phyloP scores from a whole-genome alignment of 2,888 invertebrate species.

The Anthrax anthrax region DNA sequence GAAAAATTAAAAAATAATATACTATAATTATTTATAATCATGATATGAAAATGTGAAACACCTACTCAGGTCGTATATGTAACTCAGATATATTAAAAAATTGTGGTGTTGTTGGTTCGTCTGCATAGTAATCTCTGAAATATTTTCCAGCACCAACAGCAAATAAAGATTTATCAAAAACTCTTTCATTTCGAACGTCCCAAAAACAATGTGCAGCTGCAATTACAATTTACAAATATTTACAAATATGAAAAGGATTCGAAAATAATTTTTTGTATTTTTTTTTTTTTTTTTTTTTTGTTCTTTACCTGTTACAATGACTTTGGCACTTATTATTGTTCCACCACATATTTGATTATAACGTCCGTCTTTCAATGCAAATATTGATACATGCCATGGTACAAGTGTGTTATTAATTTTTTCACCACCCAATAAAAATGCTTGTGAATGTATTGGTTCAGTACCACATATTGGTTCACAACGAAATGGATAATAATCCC shows the following conservation, averaged over 20 bases:
- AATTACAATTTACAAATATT: background rate
- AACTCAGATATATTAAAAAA: constrained; percentile 12
- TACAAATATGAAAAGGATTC: too few species aligned
- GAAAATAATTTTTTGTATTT: too few species aligned
- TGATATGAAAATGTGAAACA: background rate
- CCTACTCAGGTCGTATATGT: constrained; percentile 10
- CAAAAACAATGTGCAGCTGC: constrained; percentile 17
- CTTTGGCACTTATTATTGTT: constrained; percentile 18
- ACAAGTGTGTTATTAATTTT: constrained; percentile 10
- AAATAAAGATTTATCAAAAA: constrained; percentile 3
- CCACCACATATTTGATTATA: constrained; percentile 18
- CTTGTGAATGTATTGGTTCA: constrained; percentile 2
- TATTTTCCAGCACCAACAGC: constrained; percentile 15
- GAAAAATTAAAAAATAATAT: too few species aligned
- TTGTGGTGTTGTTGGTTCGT: constrained; percentile 10
- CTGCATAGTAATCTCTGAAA: constrained; percentile 6
- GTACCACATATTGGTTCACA: constrained; percentile 22
- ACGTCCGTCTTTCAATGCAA: constrained; percentile 1
- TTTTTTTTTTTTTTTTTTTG: too few species aligned
- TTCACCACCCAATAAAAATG: constrained; percentile 10
- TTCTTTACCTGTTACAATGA: constrained; percentile 18
- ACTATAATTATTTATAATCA: background rate
- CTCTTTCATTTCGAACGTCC: constrained; percentile 5
- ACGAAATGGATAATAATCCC: constrained; percentile 16
- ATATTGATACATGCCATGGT: constrained; percentile 25